These are phyloP conservation scores for Acanthosepion esculentum DNA, from an alignment of 2,888 invertebrate genomes.

Conservation along the genomic window DNA sequence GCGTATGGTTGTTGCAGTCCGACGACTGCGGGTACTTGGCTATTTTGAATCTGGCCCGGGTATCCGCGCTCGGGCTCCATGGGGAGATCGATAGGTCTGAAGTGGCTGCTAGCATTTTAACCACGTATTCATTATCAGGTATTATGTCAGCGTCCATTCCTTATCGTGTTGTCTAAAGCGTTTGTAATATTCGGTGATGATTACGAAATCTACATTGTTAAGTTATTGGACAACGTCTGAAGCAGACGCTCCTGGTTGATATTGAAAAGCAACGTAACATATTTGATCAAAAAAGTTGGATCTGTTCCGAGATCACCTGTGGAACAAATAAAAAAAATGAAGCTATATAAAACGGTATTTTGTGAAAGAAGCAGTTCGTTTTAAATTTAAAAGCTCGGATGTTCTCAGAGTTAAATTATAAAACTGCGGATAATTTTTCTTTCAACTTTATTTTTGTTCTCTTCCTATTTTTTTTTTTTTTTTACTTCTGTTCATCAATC, in stretches of 20 bases:
- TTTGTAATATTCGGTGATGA: not conserved
- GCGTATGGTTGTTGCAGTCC: too few relatives aligned
- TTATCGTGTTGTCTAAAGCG: too few relatives aligned
- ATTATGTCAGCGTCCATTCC: too few relatives aligned
- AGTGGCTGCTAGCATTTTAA: too few relatives aligned
- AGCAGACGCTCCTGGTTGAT: not conserved
- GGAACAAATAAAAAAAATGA: not conserved
- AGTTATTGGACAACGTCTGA: not conserved
- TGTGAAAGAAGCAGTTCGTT: not conserved
- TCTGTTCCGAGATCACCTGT: not conserved
- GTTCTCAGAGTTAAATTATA: not conserved
- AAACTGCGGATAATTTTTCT: not conserved
- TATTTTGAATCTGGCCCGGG: too few relatives aligned
- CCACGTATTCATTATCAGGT: too few relatives aligned
- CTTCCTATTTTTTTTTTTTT: not conserved
- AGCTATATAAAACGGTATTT: not conserved
- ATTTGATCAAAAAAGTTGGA: not conserved
- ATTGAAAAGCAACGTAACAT: not conserved
- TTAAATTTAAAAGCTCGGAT: not conserved
- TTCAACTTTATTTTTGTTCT: not conserved
- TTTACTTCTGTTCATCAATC: not conserved
- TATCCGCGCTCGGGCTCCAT: too few relatives aligned
- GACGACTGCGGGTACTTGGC: too few relatives aligned
- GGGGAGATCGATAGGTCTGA: too few relatives aligned
- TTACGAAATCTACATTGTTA: not conserved